phyloP scores from a whole-genome alignment of 2,797 vertebrate species.

The Gadopsis bispinosus region DNA sequence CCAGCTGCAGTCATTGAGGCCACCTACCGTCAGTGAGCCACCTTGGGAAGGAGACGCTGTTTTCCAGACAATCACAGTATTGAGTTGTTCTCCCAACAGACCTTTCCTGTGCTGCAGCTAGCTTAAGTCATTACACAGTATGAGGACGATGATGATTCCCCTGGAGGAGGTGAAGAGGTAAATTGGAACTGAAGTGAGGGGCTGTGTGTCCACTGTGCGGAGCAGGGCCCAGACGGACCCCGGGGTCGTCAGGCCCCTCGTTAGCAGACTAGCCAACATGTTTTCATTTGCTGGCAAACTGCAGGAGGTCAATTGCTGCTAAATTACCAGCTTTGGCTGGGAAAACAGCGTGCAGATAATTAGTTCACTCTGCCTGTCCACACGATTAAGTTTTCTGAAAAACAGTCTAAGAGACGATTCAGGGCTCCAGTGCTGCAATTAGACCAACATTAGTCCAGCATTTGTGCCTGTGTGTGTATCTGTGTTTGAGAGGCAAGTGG shows the following conservation, averaged over 20 bases:
- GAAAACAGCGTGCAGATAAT: slow-evolving; percentile 88
- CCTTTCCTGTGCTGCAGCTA: slow-evolving; percentile 54
- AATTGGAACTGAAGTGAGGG: slow-evolving; percentile 80
- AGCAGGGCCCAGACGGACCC: slow-evolving; percentile 65
- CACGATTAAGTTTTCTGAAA: slow-evolving; percentile 85
- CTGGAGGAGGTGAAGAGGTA: slow-evolving; percentile 76
- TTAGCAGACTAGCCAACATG: slow-evolving; percentile 84
- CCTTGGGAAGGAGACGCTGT: slow-evolving; percentile 51
- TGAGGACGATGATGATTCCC: slow-evolving; percentile 71
- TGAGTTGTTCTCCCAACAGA: slow-evolving; percentile 61
- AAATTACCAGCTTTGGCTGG: slow-evolving; percentile 86
- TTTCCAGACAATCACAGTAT: slow-evolving; percentile 66
- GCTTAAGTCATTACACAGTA: slow-evolving; percentile 69
- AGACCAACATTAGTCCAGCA: slow-evolving; percentile 80
- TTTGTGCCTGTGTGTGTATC: slow-evolving; percentile 62
- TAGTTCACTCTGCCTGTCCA: slow-evolving; percentile 86
- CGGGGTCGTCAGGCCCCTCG: slow-evolving; percentile 77
- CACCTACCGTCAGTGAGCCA: slow-evolving; percentile 43
- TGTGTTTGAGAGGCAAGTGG: slow-evolving; percentile 46
- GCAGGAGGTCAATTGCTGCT: slow-evolving; percentile 87
- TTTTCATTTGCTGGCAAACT: slow-evolving; percentile 85
- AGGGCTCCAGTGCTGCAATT: slow-evolving; percentile 82
- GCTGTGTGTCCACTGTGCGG: slow-evolving; percentile 71
- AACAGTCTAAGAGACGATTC: slow-evolving; percentile 79
- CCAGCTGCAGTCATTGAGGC: slow-evolving; percentile 43